Percentiles rank a stretch among this genome's conserved stretches.
Evolutionary conservation across 1,140 invertebrate species (phyloP).

Genomic region (Goniozus legneri): DNA sequence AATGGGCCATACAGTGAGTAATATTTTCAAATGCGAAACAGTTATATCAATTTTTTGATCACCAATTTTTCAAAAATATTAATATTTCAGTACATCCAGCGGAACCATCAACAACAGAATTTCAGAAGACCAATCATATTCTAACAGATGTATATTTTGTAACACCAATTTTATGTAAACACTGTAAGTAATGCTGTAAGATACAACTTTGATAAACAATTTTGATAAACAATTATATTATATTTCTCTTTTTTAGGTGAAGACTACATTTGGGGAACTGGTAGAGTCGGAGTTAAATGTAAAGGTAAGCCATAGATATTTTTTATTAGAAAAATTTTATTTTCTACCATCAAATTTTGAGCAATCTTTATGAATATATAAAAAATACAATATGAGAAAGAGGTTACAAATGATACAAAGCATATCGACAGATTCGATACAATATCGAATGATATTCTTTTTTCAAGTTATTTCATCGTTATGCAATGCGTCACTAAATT

Average conservation of each 20-base stretch:
- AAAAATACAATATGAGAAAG: too few relatives aligned
- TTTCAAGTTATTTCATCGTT: too few relatives aligned
- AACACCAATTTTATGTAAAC: slow-evolving; percentile 54
- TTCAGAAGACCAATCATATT: slow-evolving; percentile 34
- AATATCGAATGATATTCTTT: too few relatives aligned
- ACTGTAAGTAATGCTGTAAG: slow-evolving; percentile 49
- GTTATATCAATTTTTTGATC: background rate
- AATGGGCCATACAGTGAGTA: slow-evolving; percentile 46
- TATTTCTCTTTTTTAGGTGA: slow-evolving; percentile 48
- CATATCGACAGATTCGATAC: too few relatives aligned
- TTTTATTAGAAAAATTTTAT: background rate
- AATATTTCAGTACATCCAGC: slow-evolving; percentile 43
- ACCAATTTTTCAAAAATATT: slow-evolving; percentile 5
- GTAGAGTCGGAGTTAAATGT: slow-evolving; percentile 56
- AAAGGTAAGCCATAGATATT: slow-evolving; percentile 53
- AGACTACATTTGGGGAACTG: slow-evolving; percentile 64
- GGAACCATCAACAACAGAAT: slow-evolving; percentile 31
- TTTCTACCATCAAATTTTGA: background rate
- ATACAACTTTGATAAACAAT: background rate
- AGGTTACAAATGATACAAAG: too few relatives aligned
- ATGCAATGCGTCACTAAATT: too few relatives aligned
- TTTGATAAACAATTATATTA: background rate
- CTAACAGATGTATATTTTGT: slow-evolving; percentile 51
- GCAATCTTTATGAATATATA: background rate
- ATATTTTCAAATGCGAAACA: slow-evolving; percentile 3